Conservation (phyloP, 1,140 invertebrate species). For the Geopemphigus sp. region DNA sequence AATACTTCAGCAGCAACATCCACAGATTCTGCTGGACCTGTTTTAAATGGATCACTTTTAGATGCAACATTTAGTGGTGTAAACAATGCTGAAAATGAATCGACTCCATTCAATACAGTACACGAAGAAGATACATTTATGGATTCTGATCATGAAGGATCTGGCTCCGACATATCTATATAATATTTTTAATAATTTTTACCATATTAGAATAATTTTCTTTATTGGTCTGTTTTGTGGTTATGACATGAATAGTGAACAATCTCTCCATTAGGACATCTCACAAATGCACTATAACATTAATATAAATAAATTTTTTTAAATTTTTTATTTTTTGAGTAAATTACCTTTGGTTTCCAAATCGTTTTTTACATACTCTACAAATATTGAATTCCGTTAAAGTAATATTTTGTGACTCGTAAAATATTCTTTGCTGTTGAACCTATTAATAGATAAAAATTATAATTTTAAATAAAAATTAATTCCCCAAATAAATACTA, state of each 20-base stretch:
- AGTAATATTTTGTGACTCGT: slow-evolving; percentile 76
- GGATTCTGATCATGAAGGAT: slow-evolving; percentile 48
- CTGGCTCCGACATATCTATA: slow-evolving; percentile 41
- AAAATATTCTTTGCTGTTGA: slow-evolving; percentile 73
- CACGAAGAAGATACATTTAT: slow-evolving; percentile 45
- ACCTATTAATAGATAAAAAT: slow-evolving; percentile 60
- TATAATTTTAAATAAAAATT: slow-evolving; percentile 37
- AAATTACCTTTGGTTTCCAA: slow-evolving; percentile 78
- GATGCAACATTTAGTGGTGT: slow-evolving; percentile 47
- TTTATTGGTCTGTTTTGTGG: slow-evolving; percentile 41
- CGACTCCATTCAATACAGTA: slow-evolving; percentile 30
- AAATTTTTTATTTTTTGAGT: slow-evolving; percentile 50
- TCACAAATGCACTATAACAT: slow-evolving; percentile 78
- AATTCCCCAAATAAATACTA: neutral
- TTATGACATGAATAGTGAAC: slow-evolving; percentile 82
- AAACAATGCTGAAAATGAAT: slow-evolving; percentile 48
- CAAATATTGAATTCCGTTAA: slow-evolving; percentile 86
- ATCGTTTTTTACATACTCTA: slow-evolving; percentile 86
- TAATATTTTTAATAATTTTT: neutral
- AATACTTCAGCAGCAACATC: slow-evolving; percentile 52
- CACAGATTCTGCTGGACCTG: slow-evolving; percentile 31
- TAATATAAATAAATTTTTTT: slow-evolving; percentile 3
- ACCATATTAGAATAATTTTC: neutral
- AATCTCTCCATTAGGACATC: slow-evolving; percentile 87
- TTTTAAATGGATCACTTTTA: slow-evolving; percentile 44